Percentiles rank a stretch among this genome's conserved stretches.
phyloP scores from a whole-genome alignment of 2,797 vertebrate genomes.

The Glossophaga mutica region DNA sequence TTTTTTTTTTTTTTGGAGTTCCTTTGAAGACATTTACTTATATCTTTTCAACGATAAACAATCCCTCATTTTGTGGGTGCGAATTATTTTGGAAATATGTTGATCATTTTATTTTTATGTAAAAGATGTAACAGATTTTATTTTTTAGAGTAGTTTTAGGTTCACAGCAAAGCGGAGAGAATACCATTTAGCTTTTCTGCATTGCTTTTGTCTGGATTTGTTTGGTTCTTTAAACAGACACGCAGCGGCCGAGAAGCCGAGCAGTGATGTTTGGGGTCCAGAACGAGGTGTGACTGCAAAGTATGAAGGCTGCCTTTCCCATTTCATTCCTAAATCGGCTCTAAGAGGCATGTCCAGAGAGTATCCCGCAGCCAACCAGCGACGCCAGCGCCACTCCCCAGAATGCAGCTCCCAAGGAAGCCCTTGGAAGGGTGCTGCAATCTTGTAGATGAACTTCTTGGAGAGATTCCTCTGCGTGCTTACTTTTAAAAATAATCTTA shows the following conservation, averaged over 20 bases:
- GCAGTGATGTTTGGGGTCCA: background rate
- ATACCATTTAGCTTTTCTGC: background rate
- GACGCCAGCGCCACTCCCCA: background rate
- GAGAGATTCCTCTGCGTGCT: background rate
- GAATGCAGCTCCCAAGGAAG: background rate
- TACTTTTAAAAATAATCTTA: background rate
- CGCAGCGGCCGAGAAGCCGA: background rate
- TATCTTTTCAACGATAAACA: background rate
- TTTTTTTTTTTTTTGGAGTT: background rate
- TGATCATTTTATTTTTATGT: background rate
- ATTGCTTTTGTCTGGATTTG: background rate
- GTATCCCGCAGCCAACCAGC: background rate
- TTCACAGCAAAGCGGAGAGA: background rate
- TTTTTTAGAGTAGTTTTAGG: background rate
- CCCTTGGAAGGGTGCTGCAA: background rate
- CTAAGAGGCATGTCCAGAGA: slow-evolving; percentile 30
- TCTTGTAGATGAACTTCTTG: background rate
- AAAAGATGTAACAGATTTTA: background rate
- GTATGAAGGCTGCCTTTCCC: background rate
- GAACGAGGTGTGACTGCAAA: slow-evolving; percentile 11
- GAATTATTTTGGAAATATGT: slow-evolving; percentile 28
- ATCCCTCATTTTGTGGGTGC: background rate
- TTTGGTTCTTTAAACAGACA: background rate
- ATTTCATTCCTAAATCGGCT: background rate
- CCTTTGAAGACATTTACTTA: background rate